Percentiles rank a stretch among this genome's conserved stretches.
These are phyloP conservation scores for Siphonodentalium dalli DNA, from an alignment of 2,888 invertebrate genomes.

Conservation along the genomic window DNA sequence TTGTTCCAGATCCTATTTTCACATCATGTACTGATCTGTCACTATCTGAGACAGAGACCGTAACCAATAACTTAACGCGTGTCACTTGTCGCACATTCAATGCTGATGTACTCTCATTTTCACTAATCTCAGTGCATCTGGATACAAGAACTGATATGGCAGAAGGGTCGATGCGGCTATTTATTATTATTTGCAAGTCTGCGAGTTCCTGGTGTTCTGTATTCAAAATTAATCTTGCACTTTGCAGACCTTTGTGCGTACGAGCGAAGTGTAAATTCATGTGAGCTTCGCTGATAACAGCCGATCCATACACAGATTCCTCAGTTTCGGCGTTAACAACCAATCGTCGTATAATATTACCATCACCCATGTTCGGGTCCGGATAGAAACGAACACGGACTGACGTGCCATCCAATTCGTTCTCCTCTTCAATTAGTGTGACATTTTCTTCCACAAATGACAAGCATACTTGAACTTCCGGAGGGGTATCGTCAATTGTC, in stretches of 20 bases:
- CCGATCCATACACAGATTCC: too few species aligned
- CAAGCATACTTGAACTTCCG: conserved; percentile 13
- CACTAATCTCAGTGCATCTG: not conserved
- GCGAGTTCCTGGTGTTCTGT: too few species aligned
- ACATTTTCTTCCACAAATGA: not conserved
- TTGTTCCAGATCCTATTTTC: conserved; percentile 25
- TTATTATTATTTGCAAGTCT: not conserved
- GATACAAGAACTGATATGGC: not conserved
- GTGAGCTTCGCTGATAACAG: too few species aligned
- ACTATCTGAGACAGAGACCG: conserved; percentile 10
- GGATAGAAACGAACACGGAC: too few species aligned
- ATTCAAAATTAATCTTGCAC: too few species aligned
- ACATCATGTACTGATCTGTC: conserved; percentile 21
- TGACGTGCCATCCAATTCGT: not conserved
- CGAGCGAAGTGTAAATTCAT: too few species aligned
- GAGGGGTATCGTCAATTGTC: too few species aligned
- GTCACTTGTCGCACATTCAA: conserved; percentile 12
- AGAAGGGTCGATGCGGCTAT: not conserved
- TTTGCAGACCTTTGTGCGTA: too few species aligned
- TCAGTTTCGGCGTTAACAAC: not conserved
- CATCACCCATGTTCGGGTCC: not conserved
- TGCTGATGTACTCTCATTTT: not conserved
- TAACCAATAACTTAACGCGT: conserved; percentile 5
- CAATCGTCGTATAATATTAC: not conserved
- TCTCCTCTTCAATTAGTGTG: not conserved